Evolutionary conservation across 1,140 invertebrate species (phyloP), one percentile per base, ranked within the genome.

Genomic region (Cardiocondyla obscurior): DNA sequence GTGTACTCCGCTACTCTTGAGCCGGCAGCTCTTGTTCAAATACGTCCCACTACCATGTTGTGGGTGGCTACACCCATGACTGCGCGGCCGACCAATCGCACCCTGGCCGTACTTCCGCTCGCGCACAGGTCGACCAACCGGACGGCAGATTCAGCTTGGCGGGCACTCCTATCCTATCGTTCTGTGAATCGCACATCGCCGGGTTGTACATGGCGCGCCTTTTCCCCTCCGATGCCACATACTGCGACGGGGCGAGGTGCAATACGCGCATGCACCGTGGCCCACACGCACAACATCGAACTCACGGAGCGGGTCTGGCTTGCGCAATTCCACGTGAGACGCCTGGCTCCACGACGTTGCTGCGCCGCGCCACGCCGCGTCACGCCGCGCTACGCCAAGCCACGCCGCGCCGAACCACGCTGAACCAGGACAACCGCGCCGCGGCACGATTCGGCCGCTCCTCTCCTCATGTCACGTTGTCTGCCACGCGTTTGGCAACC

Each of bases 11-110:
- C 87, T 88, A 91, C 91, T 92, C 93, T 92, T 91, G 88, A 92
- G 88, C 89, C 90, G 88, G 85, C 89, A 87, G 88, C 90, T 91
- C 91, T 94, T 94, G 93, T 94, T 94, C 92, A 94, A 94, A 94
- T 91, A 94, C 30, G n/a, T 88, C 92, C 93, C 89, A 90, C 93
- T 39, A n/a, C 5, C 0, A n/a, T 25, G 36, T 4, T 1, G 0
- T 1, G 1, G 0, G 10, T n/a, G 44, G 58, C 46, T 67, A 74
- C 84, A 83, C 74, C 85, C 57, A 62, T n/a, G n/a, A n/a, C 25
- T 25, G n/a, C 19, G 14, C 7, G 5, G 16, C 5, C 22, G 33
- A n/a, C 64, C 88, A 82, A 77, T 85, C 30, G 51, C 0, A 8
- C 0, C 0, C 2, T 2, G 10, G 0, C 4, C 36, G 42, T 33